A percentile compares a stretch with the other conserved stretches of the same genome.
phyloP scores from a whole-genome alignment of 2,797 vertebrate genomes.

The Xenops minutus region DNA sequence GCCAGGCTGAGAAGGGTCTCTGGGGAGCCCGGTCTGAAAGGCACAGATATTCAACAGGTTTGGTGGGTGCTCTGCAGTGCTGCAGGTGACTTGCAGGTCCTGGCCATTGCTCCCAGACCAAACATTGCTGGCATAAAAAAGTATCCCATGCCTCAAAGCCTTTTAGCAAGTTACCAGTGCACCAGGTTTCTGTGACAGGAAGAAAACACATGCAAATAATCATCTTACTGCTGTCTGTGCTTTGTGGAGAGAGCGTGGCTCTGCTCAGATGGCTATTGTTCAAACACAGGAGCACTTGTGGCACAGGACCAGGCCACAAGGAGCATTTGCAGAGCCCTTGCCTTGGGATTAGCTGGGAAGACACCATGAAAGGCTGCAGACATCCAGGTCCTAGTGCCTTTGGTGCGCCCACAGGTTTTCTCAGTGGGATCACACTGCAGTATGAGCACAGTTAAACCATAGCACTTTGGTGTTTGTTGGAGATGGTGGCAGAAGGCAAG shows the following conservation, averaged over 20 bases:
- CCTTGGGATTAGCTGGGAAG: neutral
- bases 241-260: neutral
- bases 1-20: neutral
- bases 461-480: neutral
- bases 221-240: neutral
- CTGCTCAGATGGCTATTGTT: neutral
- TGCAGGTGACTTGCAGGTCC: neutral
- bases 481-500: neutral
- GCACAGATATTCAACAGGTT: neutral
- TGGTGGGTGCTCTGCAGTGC: neutral
- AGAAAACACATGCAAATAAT: neutral
- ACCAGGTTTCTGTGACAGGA: neutral
- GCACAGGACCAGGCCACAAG: fast-evolving
- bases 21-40: neutral
- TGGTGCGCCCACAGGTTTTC: neutral
- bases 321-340: neutral
- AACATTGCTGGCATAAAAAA: neutral
- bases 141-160: neutral
- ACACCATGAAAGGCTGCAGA: neutral
- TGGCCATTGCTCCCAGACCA: neutral
- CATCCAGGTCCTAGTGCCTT: neutral
- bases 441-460: neutral
- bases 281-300: neutral
- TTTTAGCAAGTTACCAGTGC: neutral
- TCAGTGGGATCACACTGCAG: fast-evolving